Conservation (phyloP, 2,113 vertebrate species). For the Eulemur macaco region DNA sequence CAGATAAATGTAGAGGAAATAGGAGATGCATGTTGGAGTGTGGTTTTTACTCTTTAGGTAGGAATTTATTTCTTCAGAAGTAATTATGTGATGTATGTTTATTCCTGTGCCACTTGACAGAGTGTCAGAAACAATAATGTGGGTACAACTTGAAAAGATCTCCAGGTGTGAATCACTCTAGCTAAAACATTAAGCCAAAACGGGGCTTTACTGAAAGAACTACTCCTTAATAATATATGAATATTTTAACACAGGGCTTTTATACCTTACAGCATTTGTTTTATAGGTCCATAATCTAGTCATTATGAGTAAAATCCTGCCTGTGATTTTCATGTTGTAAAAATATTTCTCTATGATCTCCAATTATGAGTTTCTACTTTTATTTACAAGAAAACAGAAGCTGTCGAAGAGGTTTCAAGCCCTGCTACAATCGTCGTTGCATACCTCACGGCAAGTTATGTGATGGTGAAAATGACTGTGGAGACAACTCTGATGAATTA, state of each 20-base stretch:
- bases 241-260: background rate
- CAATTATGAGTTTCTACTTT: background rate
- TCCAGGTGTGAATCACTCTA: background rate
- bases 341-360: background rate
- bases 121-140: background rate
- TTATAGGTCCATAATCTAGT: background rate
- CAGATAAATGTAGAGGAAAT: background rate
- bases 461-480: slow-evolving; percentile 94
- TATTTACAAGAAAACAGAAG: slow-evolving; percentile 91
- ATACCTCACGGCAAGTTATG: slow-evolving; percentile 91
- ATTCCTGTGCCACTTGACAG: background rate
- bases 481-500: slow-evolving; percentile 95
- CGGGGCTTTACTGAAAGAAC: background rate
- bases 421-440: slow-evolving; percentile 93
- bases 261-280: background rate
- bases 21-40: background rate
- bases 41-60: background rate
- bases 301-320: background rate
- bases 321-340: background rate
- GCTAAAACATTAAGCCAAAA: background rate
- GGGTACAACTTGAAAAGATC: background rate
- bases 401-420: slow-evolving; percentile 92
- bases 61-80: background rate
- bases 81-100: background rate
- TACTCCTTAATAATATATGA: background rate